phyloP scores from a whole-genome alignment of 2,888 invertebrate species.

The Tetragonisca angustula region DNA sequence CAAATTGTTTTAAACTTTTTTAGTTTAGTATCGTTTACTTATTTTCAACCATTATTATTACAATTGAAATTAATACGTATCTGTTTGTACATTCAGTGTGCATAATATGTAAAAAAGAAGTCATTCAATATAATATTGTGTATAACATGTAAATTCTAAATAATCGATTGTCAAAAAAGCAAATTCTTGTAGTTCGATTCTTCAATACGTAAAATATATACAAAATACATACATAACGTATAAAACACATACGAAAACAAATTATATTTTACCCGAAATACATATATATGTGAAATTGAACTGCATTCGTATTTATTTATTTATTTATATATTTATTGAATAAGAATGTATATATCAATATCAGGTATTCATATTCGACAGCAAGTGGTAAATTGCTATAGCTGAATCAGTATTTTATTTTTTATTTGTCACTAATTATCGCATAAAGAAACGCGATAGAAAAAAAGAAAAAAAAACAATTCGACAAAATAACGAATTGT shows the following conservation, averaged over 20 bases:
- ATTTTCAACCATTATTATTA: no score
- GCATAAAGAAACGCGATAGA: no score
- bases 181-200: not conserved
- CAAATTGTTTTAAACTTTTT: not conserved
- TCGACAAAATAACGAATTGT: not conserved
- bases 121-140: not conserved
- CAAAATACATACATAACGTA: not conserved
- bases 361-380: not conserved
- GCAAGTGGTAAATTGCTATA: conserved; percentile 1
- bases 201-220: not conserved
- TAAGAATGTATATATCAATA: no score
- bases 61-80: not conserved
- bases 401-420: not conserved
- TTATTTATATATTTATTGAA: no score
- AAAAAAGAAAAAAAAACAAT: not conserved
- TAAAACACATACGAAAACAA: no score
- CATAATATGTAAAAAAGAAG: not conserved
- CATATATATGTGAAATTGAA: no score
- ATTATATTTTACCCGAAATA: no score
- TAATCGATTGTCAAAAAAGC: not conserved
- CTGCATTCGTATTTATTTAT: no score
- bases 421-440: not conserved
- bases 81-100: not conserved
- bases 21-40: no score
- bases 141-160: not conserved